Percentiles rank a stretch among this genome's conserved stretches.
These are phyloP conservation scores for Labeo rohita DNA, from an alignment of 2,113 vertebrate species.

Conservation along the genomic window DNA sequence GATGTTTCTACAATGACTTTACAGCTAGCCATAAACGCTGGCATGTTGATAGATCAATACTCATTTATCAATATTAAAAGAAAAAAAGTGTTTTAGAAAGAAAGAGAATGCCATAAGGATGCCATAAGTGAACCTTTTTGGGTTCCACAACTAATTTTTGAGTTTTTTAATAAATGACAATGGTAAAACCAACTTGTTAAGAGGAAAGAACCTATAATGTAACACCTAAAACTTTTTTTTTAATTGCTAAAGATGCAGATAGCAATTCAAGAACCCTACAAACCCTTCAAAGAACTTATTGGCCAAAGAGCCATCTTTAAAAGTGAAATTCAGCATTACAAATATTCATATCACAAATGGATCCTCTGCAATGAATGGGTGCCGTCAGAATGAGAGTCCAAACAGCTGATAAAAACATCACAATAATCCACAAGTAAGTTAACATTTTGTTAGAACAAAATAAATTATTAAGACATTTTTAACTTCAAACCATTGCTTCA, in stretches of 20 bases:
- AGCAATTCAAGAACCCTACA: neutral
- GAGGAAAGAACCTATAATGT: neutral
- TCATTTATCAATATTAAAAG: neutral
- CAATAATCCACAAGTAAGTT: no score
- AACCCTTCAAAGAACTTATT: neutral
- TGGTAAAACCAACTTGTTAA: neutral
- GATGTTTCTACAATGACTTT: constrained; percentile 54
- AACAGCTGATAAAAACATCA: no score
- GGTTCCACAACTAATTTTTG: neutral
- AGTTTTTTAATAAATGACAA: neutral
- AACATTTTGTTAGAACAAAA: no score
- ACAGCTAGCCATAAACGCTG: constrained; percentile 6
- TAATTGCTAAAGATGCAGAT: neutral
- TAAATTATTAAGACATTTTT: no score
- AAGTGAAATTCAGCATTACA: neutral
- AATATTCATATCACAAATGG: no score
- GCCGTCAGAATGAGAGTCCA: no score
- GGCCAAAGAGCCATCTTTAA: neutral
- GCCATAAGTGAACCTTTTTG: neutral
- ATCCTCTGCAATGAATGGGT: no score
- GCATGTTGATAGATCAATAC: neutral
- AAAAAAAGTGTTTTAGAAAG: no score
- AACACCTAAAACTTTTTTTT: neutral
- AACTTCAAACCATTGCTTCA: no score
- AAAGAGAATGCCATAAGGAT: no score